phyloP scores from a whole-genome alignment of 2,888 invertebrate genomes.

The Mesorhabditis spiculigera region DNA sequence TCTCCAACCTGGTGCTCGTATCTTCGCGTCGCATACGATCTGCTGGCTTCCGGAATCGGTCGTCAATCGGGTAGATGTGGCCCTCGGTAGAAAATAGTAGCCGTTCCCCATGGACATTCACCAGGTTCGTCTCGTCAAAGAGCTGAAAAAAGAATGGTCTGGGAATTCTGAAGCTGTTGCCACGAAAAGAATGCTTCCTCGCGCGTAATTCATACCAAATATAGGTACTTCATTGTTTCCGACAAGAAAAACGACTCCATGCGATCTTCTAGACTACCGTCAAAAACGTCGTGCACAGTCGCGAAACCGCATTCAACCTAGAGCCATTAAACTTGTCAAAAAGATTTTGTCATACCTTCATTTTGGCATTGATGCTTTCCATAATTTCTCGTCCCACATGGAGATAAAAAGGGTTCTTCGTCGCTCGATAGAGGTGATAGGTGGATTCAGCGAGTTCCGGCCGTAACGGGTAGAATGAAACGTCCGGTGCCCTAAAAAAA shows the following conservation, averaged over 20 bases:
- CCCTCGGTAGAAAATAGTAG: conserved; percentile 69
- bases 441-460: conserved; percentile 70
- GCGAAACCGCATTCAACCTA: conserved; percentile 67
- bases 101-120: conserved; percentile 64
- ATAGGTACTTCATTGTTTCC: conserved; percentile 70
- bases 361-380: conserved; percentile 54
- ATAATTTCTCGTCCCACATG: conserved; percentile 69
- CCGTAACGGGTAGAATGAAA: conserved; percentile 68
- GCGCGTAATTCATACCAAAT: conserved; percentile 63
- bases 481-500: conserved; percentile 63
- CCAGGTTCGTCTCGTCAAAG: conserved; percentile 68
- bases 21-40: neutral
- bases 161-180: neutral
- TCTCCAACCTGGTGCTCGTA: neutral
- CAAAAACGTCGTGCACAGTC: conserved; percentile 68
- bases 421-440: conserved; percentile 66
- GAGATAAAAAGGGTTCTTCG: conserved; percentile 69
- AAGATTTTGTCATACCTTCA: conserved; percentile 42
- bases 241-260: conserved; percentile 71
- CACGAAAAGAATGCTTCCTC: neutral
- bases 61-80: conserved; percentile 65
- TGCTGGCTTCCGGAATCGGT: conserved; percentile 28
- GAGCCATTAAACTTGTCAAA: neutral
- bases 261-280: conserved; percentile 66
- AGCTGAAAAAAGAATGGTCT: conserved; percentile 61